Percentiles rank a stretch among this genome's conserved stretches.
Conservation (phyloP, 2,113 vertebrate genomes). For the Lonchura striata region DNA sequence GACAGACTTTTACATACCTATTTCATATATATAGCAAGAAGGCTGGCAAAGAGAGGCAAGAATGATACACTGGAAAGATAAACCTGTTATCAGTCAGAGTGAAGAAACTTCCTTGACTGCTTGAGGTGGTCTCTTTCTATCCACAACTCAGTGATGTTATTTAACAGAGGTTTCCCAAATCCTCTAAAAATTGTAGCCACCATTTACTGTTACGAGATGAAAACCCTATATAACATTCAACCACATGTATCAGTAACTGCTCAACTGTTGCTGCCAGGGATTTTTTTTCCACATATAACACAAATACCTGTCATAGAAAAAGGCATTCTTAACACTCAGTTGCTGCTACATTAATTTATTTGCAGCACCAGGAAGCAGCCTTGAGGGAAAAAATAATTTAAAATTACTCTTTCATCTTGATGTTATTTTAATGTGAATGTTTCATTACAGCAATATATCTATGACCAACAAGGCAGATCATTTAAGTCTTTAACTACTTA, state of each 20-base stretch:
- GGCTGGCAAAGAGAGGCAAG: neutral
- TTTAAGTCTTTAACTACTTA: slow-evolving; percentile 1
- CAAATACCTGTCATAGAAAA: neutral
- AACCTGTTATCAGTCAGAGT: neutral
- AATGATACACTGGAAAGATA: neutral
- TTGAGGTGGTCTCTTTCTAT: neutral
- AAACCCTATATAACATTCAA: neutral
- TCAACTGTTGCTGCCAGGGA: neutral
- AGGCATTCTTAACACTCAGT: neutral
- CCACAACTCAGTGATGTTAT: neutral
- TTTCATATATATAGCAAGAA: neutral
- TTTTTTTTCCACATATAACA: neutral
- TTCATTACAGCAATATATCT: neutral
- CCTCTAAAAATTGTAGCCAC: neutral
- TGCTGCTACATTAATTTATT: neutral
- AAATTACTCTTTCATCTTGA: slow-evolving; percentile 3
- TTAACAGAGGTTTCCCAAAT: neutral
- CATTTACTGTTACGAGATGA: neutral
- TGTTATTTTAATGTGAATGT: neutral
- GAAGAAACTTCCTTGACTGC: neutral
- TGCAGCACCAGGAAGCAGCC: neutral
- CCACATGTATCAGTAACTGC: neutral
- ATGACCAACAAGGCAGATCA: neutral
- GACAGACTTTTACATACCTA: neutral
- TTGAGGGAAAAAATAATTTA: slow-evolving; percentile 1